Base-by-base conservation (phyloP, 1,140 invertebrate species). In the Bombus sylvicola region DNA sequence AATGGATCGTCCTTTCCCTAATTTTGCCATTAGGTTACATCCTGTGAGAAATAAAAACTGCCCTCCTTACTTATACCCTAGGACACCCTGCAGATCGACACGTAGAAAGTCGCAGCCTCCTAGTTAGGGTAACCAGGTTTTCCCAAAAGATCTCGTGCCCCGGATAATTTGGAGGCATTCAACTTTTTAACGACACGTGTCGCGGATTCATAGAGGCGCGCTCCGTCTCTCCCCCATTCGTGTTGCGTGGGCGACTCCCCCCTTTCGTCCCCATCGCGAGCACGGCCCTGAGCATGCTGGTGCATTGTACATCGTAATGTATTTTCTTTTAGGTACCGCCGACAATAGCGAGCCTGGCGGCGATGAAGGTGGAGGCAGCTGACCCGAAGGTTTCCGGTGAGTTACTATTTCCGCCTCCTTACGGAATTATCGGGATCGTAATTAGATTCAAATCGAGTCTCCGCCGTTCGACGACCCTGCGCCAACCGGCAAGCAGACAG, bases 321-420 rank as follows among this genome's bases (percentile, higher is more conserved):
- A 87, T 93, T 93, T 85, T 92, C 91, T 94, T 93, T 92, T 90
- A 95, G 94, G 93, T 93, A 90, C 94, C 93, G 82, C 92, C 94
- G 90, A 93, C 94, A 91, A 95, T 95, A 92, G 94, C 94, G 75
- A 95, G 94, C 90, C 90, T 95, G 86, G 93, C 94, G 88, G 93
- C 94, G 81, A 94, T 95, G 92, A 95, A 94, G 90, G 94, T 94
- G 90, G 94, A 95, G 82, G 91, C 92, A 92, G 92, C 94, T 92
- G 95, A 95, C 92, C 94, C 94, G 89, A 95, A 95, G 92, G 94
- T 95, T 93, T 95, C 95, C 92, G 95, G 95, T 95, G 92, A 95
- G 95, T 95, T 92, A 91, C 91, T 91, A 92, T 93, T 93, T 93
- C 92, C 91, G 93, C 91, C 88, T 93, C 87, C 84, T 89, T 91